These are phyloP conservation scores for Cryptocheilus praepositus DNA, from an alignment of 2,888 invertebrate genomes.

Conservation along the genomic window DNA sequence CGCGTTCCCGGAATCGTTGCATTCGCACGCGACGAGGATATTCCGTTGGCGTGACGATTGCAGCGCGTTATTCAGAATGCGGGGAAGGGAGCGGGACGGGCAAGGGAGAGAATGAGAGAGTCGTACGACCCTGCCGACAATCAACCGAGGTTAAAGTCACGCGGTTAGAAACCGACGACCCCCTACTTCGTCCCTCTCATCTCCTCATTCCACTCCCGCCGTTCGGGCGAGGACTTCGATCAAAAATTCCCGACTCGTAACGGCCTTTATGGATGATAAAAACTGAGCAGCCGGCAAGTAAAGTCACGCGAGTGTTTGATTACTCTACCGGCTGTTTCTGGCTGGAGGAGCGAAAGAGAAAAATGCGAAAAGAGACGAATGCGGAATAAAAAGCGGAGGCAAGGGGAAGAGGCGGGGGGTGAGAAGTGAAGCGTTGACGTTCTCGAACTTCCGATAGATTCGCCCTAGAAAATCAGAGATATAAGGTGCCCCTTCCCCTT, in stretches of 20 bases:
- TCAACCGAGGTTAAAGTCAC: conserved; percentile 36
- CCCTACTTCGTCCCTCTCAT: neutral
- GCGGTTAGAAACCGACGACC: conserved; percentile 35
- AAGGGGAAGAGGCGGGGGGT: neutral
- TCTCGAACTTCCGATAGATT: too few relatives aligned
- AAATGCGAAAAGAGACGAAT: neutral
- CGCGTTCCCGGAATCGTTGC: conserved; percentile 48
- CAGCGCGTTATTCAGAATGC: conserved; percentile 3
- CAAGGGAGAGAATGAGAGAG: conserved; percentile 35
- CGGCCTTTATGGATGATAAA: conserved; percentile 48
- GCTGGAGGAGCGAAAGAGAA: conserved; percentile 5
- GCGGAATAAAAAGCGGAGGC: neutral
- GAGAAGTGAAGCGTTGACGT: neutral
- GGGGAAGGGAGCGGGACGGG: neutral
- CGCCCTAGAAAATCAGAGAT: too few relatives aligned
- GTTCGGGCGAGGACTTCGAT: conserved; percentile 41
- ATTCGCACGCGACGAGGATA: conserved; percentile 38
- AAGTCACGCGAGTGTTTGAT: conserved; percentile 52
- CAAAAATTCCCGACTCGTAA: conserved; percentile 44
- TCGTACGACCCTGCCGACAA: conserved; percentile 26
- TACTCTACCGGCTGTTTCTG: conserved; percentile 25
- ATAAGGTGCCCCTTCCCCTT: too few relatives aligned
- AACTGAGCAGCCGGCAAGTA: conserved; percentile 37
- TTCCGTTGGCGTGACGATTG: conserved; percentile 44
- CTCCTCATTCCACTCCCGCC: conserved; percentile 8